Conservation (phyloP, 1,140 invertebrate genomes). For the Drosophila hydei region DNA sequence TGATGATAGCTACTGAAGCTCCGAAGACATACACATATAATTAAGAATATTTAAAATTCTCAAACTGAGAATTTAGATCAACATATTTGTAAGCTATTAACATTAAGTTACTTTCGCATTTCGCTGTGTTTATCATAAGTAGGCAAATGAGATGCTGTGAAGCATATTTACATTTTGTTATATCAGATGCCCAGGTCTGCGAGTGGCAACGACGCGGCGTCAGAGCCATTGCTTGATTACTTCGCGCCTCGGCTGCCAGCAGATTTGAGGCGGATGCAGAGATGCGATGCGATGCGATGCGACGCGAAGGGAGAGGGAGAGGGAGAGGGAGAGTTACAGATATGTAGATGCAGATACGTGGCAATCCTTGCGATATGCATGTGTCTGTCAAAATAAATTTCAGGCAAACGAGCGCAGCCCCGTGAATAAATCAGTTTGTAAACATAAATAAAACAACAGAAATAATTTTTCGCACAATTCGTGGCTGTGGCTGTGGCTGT, state of each 20-base stretch:
- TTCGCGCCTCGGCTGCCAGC: constrained; percentile 42
- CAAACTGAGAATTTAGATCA: too few relatives aligned
- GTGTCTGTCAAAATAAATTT: constrained; percentile 73
- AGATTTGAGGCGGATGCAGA: constrained; percentile 57
- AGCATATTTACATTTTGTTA: constrained; percentile 26
- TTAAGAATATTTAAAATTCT: too few relatives aligned
- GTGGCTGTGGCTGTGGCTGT: constrained; percentile 30
- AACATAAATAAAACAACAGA: constrained; percentile 75
- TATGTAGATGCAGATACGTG: constrained; percentile 1
- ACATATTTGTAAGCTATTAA: too few relatives aligned
- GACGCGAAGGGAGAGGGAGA: too few relatives aligned
- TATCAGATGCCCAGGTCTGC: constrained; percentile 19
- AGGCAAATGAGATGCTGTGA: background rate
- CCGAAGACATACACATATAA: too few relatives aligned
- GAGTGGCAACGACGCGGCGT: constrained; percentile 40
- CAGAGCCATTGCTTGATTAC: constrained; percentile 36
- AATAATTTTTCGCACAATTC: constrained; percentile 65
- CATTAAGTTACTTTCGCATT: background rate
- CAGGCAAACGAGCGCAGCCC: constrained; percentile 44
- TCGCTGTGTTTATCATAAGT: background rate
- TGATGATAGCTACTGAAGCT: too few relatives aligned
- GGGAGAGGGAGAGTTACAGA: too few relatives aligned
- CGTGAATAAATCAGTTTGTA: constrained; percentile 72
- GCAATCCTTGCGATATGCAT: constrained; percentile 46
- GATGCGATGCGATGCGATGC: too few relatives aligned